These are phyloP conservation scores for Polyodon spathula DNA, from an alignment of 2,113 vertebrate genomes.

Conservation along the genomic window DNA sequence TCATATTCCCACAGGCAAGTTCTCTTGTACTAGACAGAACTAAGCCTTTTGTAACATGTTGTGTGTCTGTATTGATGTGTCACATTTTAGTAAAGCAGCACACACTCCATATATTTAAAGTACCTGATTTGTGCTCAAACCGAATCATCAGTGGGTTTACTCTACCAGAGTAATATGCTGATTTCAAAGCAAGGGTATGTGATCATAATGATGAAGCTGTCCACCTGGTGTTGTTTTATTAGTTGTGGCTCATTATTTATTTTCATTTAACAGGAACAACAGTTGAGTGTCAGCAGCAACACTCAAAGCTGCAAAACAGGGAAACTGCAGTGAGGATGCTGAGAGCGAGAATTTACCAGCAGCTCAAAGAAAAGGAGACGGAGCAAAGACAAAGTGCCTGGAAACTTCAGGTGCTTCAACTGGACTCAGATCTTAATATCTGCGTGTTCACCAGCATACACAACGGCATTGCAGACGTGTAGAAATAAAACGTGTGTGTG, in stretches of 20 bases:
- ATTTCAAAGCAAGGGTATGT: no score
- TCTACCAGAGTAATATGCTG: no score
- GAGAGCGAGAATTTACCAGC: constrained; percentile 69
- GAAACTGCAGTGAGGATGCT: constrained; percentile 71
- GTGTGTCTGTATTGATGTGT: neutral
- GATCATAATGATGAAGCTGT: no score
- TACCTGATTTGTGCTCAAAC: no score
- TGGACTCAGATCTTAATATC: no score
- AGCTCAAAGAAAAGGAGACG: constrained; percentile 53
- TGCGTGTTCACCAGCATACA: no score
- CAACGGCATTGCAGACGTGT: no score
- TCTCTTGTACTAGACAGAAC: neutral
- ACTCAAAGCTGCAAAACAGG: constrained; percentile 81
- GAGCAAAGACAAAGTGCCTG: constrained; percentile 57
- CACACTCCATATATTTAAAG: no score
- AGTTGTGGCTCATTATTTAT: neutral
- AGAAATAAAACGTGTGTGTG: no score
- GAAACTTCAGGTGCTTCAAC: constrained; percentile 69
- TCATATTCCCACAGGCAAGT: constrained; percentile 81
- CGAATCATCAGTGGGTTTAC: no score
- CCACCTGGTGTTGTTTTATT: neutral
- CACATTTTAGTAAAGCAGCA: no score
- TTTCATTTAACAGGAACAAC: constrained; percentile 49
- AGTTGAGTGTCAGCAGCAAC: constrained; percentile 83
- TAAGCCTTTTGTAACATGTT: neutral